Percentiles rank a stretch among this genome's conserved stretches.
phyloP scores from a whole-genome alignment of 2,888 invertebrate species.

The Rotaria socialis region DNA sequence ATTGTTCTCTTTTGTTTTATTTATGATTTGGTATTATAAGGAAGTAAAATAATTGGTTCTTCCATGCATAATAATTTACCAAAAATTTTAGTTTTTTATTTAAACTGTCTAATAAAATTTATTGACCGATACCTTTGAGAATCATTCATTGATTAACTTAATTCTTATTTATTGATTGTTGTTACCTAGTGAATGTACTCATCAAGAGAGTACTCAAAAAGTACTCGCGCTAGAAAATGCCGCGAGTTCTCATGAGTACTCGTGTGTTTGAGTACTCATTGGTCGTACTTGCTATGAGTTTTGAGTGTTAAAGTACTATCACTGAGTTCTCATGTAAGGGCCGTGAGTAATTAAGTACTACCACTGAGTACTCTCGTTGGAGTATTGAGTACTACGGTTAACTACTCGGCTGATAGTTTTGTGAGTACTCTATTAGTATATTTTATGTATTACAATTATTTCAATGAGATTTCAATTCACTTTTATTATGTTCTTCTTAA shows the following conservation, averaged over 20 bases:
- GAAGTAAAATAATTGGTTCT: too few relatives aligned
- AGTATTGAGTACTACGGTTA: background rate
- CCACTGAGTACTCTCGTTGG: too few relatives aligned
- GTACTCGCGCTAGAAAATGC: background rate
- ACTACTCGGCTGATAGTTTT: background rate
- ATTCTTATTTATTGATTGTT: too few relatives aligned
- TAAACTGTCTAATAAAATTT: too few relatives aligned
- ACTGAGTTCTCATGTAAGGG: background rate
- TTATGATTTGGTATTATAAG: too few relatives aligned
- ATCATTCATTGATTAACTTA: too few relatives aligned
- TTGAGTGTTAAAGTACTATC: background rate
- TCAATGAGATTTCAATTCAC: background rate
- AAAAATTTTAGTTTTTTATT: too few relatives aligned
- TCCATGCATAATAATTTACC: too few relatives aligned
- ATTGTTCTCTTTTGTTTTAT: too few relatives aligned
- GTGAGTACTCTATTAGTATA: background rate
- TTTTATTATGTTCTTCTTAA: background rate
- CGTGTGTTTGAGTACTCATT: background rate
- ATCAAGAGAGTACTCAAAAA: background rate
- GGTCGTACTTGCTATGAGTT: background rate
- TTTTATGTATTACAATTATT: background rate
- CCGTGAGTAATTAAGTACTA: background rate
- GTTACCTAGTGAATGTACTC: background rate
- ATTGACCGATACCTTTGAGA: too few relatives aligned
- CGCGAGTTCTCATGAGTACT: background rate